phyloP scores from a whole-genome alignment of 1,140 invertebrate species.

The Drosophila simulans region DNA sequence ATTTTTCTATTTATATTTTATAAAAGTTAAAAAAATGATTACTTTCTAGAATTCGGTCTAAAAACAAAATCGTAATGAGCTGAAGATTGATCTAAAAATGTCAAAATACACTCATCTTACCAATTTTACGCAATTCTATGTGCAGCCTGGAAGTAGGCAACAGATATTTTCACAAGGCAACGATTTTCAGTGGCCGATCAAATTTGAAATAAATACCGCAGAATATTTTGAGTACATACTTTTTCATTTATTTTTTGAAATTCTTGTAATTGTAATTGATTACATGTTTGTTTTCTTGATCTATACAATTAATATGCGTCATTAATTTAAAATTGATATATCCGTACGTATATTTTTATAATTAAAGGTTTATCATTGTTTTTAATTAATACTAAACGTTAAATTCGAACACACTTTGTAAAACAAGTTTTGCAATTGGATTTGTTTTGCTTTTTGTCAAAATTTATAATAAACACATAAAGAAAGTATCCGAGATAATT shows the following conservation, averaged over 20 bases:
- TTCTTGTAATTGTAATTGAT: slow-evolving; percentile 78
- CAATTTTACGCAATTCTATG: not conserved
- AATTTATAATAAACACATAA: slow-evolving; percentile 47
- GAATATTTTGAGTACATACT: slow-evolving; percentile 64
- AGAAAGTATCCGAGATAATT: slow-evolving; percentile 47
- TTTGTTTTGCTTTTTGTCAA: slow-evolving; percentile 43
- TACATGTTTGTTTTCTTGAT: slow-evolving; percentile 62
- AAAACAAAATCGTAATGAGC: too few species aligned
- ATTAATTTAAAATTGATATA: slow-evolving; percentile 81
- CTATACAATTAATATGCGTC: slow-evolving; percentile 74
- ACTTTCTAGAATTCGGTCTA: too few species aligned
- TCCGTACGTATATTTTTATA: slow-evolving; percentile 55
- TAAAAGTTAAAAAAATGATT: not conserved
- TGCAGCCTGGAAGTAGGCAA: slow-evolving; percentile 9
- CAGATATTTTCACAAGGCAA: not conserved
- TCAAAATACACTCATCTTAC: not conserved
- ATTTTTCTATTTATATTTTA: too few species aligned
- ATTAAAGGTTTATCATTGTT: slow-evolving; percentile 62
- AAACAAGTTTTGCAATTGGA: slow-evolving; percentile 57
- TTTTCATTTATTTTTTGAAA: slow-evolving; percentile 60
- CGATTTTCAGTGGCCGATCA: not conserved
- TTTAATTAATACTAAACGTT: slow-evolving; percentile 77
- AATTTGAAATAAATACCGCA: not conserved
- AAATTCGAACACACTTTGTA: slow-evolving; percentile 81
- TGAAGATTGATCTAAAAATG: too few species aligned